Base-by-base conservation (phyloP, 64 coral and sea anemone species). In the Anthopleura sola region DNA sequence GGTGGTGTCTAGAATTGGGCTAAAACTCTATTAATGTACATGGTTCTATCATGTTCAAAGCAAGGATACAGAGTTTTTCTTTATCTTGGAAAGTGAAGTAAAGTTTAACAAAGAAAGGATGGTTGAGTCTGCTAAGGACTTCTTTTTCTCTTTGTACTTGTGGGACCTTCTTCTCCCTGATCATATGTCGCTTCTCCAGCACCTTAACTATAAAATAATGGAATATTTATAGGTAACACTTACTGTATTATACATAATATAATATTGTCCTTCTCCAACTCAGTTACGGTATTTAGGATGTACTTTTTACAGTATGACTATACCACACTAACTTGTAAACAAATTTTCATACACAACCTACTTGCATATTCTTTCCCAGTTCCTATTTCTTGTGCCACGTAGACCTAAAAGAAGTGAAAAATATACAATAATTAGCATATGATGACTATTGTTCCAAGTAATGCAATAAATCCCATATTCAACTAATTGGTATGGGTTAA, bases 31-130 rank as follows among this genome's bases (percentile, higher is more conserved):
- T 44, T 62, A 12, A 2, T 71, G 13, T 0, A 71, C 9, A 71
- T 34, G 33, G 0, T 32, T 44, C 1, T 26, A 71, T 71, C 66
- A 29, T 16, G 6, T 15, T 1, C 11, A 71, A 71, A 71, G 28
- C 9, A 97, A 94, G 93, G 97, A 99, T 99, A 99, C 97, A 99
- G 60, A 99, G 77, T 55, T 94, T 94, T 85, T 99, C 92, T 58
- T 94, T 99, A 77, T 99, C 97, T 84, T 99, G 97, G 76, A 99
- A 99, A 28, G 97, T 99, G 51, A 99, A 99, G 76, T 92, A 99
- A 28, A 99, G 90, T 55, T 88, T 86, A 36, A 99, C 97, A 92
- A 99, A 99, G 75, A 99, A 99, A 5, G 97, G 97, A 88, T 99
- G 97, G 60, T 86, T 92, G 0, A 99, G 87, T 84, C 80, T 88